Evolutionary conservation across 2,113 vertebrate species (phyloP).

Genomic region (Sander vitreus): DNA sequence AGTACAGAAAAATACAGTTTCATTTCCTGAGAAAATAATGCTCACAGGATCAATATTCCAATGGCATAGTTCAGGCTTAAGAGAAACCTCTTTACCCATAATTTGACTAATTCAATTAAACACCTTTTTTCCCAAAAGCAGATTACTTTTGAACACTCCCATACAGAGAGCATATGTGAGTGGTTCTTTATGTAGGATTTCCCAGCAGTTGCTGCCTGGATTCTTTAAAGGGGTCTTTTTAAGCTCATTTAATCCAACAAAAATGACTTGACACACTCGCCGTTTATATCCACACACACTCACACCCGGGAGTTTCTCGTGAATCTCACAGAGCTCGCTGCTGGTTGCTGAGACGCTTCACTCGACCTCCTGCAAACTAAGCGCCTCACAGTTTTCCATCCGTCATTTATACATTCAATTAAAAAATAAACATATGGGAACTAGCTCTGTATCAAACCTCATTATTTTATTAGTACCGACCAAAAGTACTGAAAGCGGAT

Average conservation of each 20-base stretch:
- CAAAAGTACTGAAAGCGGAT: too few species aligned
- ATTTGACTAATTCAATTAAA: not conserved
- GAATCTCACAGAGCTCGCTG: not conserved
- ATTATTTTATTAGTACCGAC: too few species aligned
- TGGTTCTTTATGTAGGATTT: not conserved
- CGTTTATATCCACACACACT: not conserved
- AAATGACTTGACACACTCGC: not conserved
- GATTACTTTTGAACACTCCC: not conserved
- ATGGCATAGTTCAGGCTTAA: not conserved
- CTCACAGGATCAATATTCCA: not conserved
- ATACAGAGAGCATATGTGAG: not conserved
- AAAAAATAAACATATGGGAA: too few species aligned
- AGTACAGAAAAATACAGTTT: not conserved
- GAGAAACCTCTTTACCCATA: not conserved
- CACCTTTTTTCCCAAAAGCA: conserved; percentile 6
- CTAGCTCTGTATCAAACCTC: too few species aligned
- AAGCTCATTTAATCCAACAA: conserved; percentile 27
- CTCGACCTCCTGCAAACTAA: not conserved
- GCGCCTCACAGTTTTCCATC: not conserved
- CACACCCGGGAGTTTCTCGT: not conserved
- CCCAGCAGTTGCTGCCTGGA: too few species aligned
- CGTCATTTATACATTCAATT: too few species aligned
- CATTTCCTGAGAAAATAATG: not conserved
- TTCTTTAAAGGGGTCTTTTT: conserved; percentile 2
- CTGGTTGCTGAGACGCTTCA: conserved; percentile 6